Evolutionary conservation across 1,140 invertebrate species (phyloP), one percentile per base, ranked within the genome.

Genomic region (Carcinoscorpius rotundicauda): DNA sequence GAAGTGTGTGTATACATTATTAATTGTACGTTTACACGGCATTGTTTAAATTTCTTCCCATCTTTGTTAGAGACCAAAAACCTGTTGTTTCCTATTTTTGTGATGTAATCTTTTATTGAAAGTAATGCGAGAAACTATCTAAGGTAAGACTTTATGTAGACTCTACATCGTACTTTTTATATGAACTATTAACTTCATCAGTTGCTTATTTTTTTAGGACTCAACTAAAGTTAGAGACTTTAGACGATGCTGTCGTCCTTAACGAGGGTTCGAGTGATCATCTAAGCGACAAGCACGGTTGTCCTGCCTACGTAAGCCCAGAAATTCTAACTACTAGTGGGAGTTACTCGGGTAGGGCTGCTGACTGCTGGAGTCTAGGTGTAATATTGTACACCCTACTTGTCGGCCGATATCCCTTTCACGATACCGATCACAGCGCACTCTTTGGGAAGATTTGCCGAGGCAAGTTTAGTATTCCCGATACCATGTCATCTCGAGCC

Each of bases 321-420:
- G 83, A 85, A 76, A 82, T 84, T 63, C 75, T 83, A 11, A 67
- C 57, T 59, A 70, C 67, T 6, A 72, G 72, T 49, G 83, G 85
- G 49, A 86, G 86, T 49, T 98, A 97, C 78, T 93, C 91, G 9
- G 94, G 93, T 52, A 86, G 89, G 74, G 87, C 91, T 1, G 92
- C 94, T 3, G 95, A 97, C 77, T 90, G 95, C 81, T 98, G 95
- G 95, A 92, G 91, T 4, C 81, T 97, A 4, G 95, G 95, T 52
- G 92, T 98, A 58, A 89, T 97, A 73, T 81, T 97, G 0, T 98
- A 96, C 81, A 96, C 94, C 58, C 94, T 97, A 89, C 83, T 98
- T 63, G 88, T 95, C 68, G 94, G 94, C 73, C 87, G 91, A 76
- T 98, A 98, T 82, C 94, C 94, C 49, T 98, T 98, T 81, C 93